Evolutionary conservation across 2,888 invertebrate species (phyloP).

Genomic region (Temnothorax unifasciatus): DNA sequence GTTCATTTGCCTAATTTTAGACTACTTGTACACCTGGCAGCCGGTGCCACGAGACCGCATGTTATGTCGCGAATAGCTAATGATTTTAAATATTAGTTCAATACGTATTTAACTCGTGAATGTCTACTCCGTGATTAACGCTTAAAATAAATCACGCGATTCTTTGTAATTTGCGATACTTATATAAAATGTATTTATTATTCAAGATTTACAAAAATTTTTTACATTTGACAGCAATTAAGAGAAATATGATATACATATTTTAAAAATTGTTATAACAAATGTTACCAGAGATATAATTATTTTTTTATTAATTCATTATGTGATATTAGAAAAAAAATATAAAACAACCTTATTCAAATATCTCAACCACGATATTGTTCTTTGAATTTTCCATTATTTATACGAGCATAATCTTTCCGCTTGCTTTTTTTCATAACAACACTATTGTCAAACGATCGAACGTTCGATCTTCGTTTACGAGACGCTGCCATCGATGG

Average conservation of each 20-base stretch:
- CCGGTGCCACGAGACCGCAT: neutral
- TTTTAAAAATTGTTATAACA: neutral
- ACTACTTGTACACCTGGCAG: neutral
- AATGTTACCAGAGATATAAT: neutral
- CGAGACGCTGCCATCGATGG: conserved; percentile 72
- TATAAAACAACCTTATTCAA: neutral
- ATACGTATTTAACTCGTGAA: neutral
- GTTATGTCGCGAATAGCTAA: conserved; percentile 27
- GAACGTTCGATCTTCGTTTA: conserved; percentile 39
- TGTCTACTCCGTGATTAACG: neutral
- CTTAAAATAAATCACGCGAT: neutral
- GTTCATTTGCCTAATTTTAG: conserved; percentile 18
- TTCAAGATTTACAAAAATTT: neutral
- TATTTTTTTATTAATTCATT: neutral
- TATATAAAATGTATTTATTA: neutral
- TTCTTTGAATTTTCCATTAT: conserved; percentile 17
- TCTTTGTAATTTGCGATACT: neutral
- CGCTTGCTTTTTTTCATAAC: conserved; percentile 62
- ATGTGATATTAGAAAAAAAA: neutral
- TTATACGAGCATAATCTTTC: conserved; percentile 56
- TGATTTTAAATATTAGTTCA: conserved; percentile 3
- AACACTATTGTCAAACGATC: conserved; percentile 76
- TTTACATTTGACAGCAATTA: neutral
- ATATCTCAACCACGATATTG: neutral
- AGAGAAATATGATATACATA: neutral